Conservation (phyloP, 2,797 vertebrate species). For the Lepidocolaptes lacrymiger region DNA sequence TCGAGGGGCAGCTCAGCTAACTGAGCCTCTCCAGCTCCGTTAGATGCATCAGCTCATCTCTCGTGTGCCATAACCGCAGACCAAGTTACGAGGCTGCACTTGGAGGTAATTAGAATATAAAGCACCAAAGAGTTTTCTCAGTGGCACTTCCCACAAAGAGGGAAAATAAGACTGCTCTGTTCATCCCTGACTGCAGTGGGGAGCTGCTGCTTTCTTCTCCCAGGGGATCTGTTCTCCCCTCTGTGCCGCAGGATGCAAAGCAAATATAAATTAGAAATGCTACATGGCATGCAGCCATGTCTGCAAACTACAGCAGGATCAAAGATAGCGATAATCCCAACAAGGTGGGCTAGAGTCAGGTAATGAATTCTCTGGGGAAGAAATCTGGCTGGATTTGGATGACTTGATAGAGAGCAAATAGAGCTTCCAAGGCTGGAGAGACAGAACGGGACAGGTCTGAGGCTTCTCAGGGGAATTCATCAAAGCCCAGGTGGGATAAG, state of each 20-base stretch:
- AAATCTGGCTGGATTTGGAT: background rate
- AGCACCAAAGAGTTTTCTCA: background rate
- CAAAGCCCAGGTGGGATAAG: background rate
- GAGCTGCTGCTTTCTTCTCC: background rate
- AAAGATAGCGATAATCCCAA: background rate
- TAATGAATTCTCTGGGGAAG: background rate
- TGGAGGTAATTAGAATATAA: background rate
- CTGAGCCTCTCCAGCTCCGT: background rate
- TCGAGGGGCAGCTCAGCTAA: background rate
- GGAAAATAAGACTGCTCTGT: background rate
- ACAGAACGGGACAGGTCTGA: rapidly evolving
- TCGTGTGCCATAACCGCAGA: background rate
- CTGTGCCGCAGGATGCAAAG: background rate
- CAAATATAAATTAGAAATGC: background rate
- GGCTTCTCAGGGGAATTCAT: background rate
- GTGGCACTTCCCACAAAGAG: background rate
- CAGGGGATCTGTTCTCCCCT: background rate
- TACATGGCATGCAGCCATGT: background rate
- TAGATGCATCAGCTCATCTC: background rate
- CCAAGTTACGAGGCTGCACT: background rate
- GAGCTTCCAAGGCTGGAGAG: background rate
- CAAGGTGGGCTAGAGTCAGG: background rate
- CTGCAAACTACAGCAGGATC: background rate
- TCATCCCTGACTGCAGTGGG: background rate
- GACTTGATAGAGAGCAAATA: background rate